Percentiles rank a stretch among this genome's conserved stretches.
Evolutionary conservation across 1,140 invertebrate species (phyloP).

Genomic region (Nylanderia fulva): DNA sequence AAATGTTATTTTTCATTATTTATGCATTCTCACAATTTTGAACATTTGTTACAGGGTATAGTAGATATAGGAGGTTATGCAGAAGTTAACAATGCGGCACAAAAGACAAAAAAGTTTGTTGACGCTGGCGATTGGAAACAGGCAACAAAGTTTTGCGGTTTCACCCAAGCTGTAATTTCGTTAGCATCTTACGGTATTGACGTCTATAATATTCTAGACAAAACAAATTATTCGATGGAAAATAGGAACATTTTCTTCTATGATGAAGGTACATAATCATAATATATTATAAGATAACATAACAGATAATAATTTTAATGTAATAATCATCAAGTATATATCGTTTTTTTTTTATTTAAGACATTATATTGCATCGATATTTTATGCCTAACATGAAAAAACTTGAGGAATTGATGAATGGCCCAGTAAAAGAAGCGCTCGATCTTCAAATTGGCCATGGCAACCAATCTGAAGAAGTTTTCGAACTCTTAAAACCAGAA

Average conservation of each 20-base stretch:
- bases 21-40: background rate
- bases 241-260: no score
- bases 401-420: slow-evolving; percentile 90
- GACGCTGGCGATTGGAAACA: slow-evolving; percentile 86
- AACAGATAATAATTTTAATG: no score
- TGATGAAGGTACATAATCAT: background rate
- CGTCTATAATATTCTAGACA: slow-evolving; percentile 93
- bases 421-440: slow-evolving; percentile 88
- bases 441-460: slow-evolving; percentile 88
- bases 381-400: no score
- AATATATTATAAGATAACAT: no score
- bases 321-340: background rate
- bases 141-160: slow-evolving; percentile 88
- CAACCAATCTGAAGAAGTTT: slow-evolving; percentile 88
- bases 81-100: slow-evolving; percentile 85
- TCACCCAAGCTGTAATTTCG: no score
- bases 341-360: no score
- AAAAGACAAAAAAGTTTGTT: slow-evolving; percentile 86
- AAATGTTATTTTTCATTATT: background rate
- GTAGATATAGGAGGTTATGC: slow-evolving; percentile 88
- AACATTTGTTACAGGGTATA: slow-evolving; percentile 85
- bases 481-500: slow-evolving; percentile 88
- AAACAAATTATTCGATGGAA: slow-evolving; percentile 70
- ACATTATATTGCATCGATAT: no score
- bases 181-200: no score